Evolutionary conservation across 2,797 vertebrate species (phyloP).

Genomic region (Sebastes goodei): DNA sequence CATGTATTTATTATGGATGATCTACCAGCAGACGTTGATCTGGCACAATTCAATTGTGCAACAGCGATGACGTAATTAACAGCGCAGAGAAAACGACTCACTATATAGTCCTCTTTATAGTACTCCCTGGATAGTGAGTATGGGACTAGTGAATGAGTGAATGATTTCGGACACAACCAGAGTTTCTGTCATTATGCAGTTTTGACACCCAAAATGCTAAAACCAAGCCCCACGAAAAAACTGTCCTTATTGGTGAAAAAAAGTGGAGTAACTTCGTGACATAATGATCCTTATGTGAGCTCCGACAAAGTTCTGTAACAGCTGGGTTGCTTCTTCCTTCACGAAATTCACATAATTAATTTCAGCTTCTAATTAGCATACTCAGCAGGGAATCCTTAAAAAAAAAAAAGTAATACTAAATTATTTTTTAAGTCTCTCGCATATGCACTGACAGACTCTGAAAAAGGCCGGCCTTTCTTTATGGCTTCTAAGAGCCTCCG

Average conservation of each 20-base stretch:
- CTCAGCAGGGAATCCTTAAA: background rate
- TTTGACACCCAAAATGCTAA: background rate
- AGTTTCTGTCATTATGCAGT: background rate
- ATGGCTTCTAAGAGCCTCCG: background rate
- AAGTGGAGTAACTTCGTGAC: background rate
- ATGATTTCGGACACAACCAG: too few species aligned
- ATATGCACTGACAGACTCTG: background rate
- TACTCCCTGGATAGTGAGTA: too few species aligned
- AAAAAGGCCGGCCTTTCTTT: background rate
- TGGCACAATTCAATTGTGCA: too few species aligned
- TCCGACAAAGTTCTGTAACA: conserved; percentile 20
- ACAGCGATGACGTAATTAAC: too few species aligned
- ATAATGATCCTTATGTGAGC: conserved; percentile 14
- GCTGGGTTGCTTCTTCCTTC: conserved; percentile 13
- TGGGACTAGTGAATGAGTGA: too few species aligned
- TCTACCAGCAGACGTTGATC: too few species aligned
- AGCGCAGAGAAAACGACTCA: too few species aligned
- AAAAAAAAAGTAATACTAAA: background rate
- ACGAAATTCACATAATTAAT: conserved; percentile 3
- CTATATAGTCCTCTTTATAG: too few species aligned
- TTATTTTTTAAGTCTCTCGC: background rate
- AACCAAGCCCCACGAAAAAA: background rate
- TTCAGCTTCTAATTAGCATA: conserved; percentile 1
- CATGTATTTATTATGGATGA: too few species aligned
- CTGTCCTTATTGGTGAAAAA: background rate